phyloP scores from a whole-genome alignment of 2,797 vertebrate species.

The Tokudaia muenninki region DNA sequence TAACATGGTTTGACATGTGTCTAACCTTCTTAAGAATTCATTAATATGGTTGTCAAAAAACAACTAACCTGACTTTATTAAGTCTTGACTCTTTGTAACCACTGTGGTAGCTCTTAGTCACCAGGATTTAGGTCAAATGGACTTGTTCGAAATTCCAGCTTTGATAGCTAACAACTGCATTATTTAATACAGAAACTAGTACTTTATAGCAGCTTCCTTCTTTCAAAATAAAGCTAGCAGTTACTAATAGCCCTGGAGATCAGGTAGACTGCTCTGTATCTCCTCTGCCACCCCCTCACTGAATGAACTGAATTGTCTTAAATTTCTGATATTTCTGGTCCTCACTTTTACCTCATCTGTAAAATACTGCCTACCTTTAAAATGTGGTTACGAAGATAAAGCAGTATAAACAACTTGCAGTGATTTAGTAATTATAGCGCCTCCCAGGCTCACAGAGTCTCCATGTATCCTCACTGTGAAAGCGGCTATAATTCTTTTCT shows the following conservation, averaged over 20 bases:
- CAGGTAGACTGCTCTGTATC: background rate
- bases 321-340: background rate
- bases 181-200: background rate
- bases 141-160: background rate
- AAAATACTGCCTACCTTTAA: slow-evolving; percentile 21
- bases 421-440: background rate
- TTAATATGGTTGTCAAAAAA: slow-evolving; percentile 3
- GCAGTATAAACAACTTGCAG: background rate
- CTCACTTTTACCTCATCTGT: slow-evolving; percentile 4
- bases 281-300: background rate
- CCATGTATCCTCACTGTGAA: background rate
- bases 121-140: background rate
- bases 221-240: background rate
- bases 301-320: background rate
- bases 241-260: background rate
- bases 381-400: slow-evolving; percentile 14
- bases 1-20: background rate
- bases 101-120: background rate
- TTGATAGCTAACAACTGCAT: background rate
- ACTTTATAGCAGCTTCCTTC: background rate
- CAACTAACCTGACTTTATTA: background rate
- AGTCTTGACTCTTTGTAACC: background rate
- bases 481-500: background rate
- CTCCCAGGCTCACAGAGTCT: background rate
- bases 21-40: background rate